A percentile compares a stretch with the other conserved stretches of the same genome.
Evolutionary conservation across 2,888 invertebrate species (phyloP).

Genomic region (Diplazon laetatorius): DNA sequence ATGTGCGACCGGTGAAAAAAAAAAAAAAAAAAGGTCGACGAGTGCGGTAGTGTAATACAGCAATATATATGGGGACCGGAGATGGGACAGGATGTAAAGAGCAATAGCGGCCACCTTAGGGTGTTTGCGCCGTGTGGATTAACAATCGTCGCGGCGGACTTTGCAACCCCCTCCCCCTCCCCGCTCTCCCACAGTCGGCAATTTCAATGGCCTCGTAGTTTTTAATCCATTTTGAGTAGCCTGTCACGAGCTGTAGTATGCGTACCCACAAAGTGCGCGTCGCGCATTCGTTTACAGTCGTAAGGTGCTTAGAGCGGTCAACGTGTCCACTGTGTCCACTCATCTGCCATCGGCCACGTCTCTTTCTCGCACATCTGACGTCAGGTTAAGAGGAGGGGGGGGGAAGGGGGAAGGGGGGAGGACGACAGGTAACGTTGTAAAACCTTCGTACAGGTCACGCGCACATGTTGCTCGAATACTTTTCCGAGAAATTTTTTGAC

Average conservation of each 20-base stretch:
- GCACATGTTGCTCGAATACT: constrained; percentile 15
- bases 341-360: constrained; percentile 6
- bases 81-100: not conserved
- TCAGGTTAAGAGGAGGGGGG: constrained; percentile 56
- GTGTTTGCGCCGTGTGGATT: constrained; percentile 43
- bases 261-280: too few species aligned
- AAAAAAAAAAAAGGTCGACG: too few species aligned
- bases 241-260: constrained; percentile 60
- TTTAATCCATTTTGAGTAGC: constrained; percentile 71
- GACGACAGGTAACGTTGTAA: constrained; percentile 78
- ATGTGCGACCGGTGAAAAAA: too few species aligned
- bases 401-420: too few species aligned
- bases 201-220: constrained; percentile 45
- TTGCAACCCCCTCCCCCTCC: not conserved
- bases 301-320: constrained; percentile 72
- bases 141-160: constrained; percentile 15
- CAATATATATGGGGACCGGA: too few species aligned
- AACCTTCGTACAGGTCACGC: constrained; percentile 61
- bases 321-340: not conserved
- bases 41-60: not conserved
- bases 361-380: constrained; percentile 21
- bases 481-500: constrained; percentile 7
- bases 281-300: constrained; percentile 25
- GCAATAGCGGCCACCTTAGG: constrained; percentile 10
- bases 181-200: too few species aligned